phyloP scores from a whole-genome alignment of 2,888 invertebrate species.

The Drosophila diplacantha region DNA sequence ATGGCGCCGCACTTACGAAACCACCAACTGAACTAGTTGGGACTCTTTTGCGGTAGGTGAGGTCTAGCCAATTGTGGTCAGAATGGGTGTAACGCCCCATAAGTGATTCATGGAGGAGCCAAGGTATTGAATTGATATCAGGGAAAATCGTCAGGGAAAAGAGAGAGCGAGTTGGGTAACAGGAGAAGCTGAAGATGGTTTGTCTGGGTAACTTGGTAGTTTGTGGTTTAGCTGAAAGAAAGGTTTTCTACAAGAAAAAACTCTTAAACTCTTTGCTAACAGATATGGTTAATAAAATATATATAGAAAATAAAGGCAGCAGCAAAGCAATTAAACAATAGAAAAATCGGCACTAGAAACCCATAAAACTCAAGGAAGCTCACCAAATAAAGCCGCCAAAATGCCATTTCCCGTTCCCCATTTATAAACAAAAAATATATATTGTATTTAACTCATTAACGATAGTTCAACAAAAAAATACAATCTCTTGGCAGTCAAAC shows the following conservation, averaged over 20 bases:
- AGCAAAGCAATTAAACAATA: not conserved
- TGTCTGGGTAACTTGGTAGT: conserved; percentile 1
- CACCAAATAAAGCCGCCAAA: not conserved
- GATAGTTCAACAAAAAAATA: conserved; percentile 17
- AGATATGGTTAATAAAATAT: not conserved
- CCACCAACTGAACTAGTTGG: conserved; percentile 65
- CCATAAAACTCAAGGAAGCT: not conserved
- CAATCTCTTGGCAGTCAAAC: conserved; percentile 51
- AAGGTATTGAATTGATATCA: not conserved
- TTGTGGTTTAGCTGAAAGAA: conserved; percentile 1
- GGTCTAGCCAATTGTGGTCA: conserved; percentile 14
- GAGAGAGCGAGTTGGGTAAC: conserved; percentile 11
- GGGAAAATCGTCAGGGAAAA: conserved; percentile 2
- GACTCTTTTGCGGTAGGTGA: conserved; percentile 24
- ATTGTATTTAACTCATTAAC: conserved; percentile 22
- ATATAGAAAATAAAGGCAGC: not conserved
- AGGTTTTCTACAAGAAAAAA: not conserved
- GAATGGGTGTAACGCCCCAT: conserved; percentile 9
- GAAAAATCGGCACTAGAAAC: not conserved
- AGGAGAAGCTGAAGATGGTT: conserved; percentile 2
- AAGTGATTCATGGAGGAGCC: conserved; percentile 9
- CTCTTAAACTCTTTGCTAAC: not conserved
- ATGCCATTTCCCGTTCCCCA: conserved; percentile 16
- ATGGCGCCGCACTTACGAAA: conserved; percentile 41
- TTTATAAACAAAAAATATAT: conserved; percentile 5